Evolutionary conservation across 1,140 invertebrate species (phyloP).

Genomic region (Chironomus tepperi): DNA sequence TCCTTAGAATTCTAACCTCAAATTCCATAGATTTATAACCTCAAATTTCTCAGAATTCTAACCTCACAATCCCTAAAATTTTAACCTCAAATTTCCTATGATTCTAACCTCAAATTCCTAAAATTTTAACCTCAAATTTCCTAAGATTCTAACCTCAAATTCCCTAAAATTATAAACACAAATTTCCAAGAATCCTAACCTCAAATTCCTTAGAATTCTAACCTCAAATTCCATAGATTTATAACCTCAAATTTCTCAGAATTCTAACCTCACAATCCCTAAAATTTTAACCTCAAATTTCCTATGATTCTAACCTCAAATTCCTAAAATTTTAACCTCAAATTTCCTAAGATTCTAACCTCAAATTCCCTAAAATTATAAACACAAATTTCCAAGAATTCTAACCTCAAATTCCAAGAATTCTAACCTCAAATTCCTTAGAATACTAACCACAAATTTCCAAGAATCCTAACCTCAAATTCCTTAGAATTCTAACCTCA

Average conservation of each 20-base stretch:
- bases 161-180: too few species aligned
- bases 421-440: constrained; percentile 24
- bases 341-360: constrained; percentile 25
- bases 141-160: constrained; percentile 25
- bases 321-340: constrained; percentile 20
- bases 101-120: constrained; percentile 24
- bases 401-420: constrained; percentile 24
- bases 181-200: constrained; percentile 21
- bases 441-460: too few species aligned
- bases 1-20: constrained; percentile 16
- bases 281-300: constrained; percentile 24
- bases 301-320: constrained; percentile 24
- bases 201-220: constrained; percentile 25
- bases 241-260: too few species aligned
- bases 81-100: constrained; percentile 24
- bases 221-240: constrained; percentile 24
- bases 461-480: constrained; percentile 25
- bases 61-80: constrained; percentile 24
- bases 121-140: constrained; percentile 24
- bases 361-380: too few species aligned
- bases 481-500: constrained; percentile 16
- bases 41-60: too few species aligned
- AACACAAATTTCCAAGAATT: too few species aligned
- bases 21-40: too few species aligned
- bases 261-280: constrained; percentile 24